Conservation (phyloP, 2,113 vertebrate species). For the Ginglymostoma cirratum region DNA sequence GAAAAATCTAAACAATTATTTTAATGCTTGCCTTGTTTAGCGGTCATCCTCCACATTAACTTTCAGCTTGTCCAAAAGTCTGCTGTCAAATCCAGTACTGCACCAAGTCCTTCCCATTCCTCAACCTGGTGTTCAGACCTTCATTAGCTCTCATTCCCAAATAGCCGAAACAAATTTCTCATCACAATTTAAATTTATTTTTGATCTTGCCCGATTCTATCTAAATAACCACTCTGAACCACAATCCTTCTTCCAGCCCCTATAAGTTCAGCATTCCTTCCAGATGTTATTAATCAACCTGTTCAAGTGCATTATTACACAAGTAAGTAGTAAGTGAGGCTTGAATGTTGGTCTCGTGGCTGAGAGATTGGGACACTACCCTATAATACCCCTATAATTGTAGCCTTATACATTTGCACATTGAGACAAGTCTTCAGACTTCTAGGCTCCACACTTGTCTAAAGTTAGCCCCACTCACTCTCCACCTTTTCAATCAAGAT, state of each 20-base stretch:
- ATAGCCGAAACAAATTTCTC: background rate
- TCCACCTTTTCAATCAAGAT: background rate
- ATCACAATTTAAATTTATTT: background rate
- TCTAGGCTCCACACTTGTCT: background rate
- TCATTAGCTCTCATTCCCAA: background rate
- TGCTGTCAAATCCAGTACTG: no score
- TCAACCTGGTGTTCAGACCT: background rate
- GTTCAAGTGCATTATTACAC: no score
- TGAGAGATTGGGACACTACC: no score
- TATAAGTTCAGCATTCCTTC: background rate
- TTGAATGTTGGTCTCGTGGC: no score
- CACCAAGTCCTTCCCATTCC: background rate
- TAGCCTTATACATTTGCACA: background rate
- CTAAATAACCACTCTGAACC: background rate
- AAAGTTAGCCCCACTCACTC: background rate
- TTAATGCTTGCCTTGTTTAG: background rate
- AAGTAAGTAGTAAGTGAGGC: no score
- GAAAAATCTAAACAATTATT: background rate
- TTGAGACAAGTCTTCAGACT: background rate
- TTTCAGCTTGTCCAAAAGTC: background rate
- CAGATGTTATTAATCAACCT: no score
- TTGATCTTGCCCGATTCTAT: background rate
- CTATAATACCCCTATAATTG: no score
- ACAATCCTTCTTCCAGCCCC: background rate
- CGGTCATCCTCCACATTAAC: background rate